These are phyloP conservation scores for Drosophila fulvimacula DNA, from an alignment of 2,888 invertebrate genomes.

Conservation along the genomic window DNA sequence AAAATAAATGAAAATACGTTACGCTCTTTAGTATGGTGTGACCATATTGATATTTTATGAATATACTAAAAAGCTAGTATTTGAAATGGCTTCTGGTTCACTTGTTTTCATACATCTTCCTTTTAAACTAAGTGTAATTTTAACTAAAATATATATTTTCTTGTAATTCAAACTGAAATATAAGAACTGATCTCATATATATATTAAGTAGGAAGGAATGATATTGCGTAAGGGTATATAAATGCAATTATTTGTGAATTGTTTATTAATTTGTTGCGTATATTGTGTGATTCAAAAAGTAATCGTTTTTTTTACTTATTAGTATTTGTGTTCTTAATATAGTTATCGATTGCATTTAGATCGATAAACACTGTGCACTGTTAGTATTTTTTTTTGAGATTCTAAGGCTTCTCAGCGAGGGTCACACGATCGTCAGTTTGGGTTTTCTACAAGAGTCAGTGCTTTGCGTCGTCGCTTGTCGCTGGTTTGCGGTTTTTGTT, in stretches of 20 bases:
- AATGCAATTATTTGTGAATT: background rate
- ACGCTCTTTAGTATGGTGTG: background rate
- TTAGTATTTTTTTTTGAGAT: constrained; percentile 22
- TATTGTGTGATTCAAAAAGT: background rate
- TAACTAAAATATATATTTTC: too few species aligned
- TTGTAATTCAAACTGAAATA: too few species aligned
- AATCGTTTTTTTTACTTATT: background rate
- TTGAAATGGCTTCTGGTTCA: too few species aligned
- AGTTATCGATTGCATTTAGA: background rate
- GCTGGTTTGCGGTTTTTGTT: background rate
- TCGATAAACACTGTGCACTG: background rate
- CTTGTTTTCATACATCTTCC: too few species aligned
- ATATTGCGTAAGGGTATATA: too few species aligned
- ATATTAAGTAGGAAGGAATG: too few species aligned
- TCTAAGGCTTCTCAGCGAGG: constrained; percentile 8
- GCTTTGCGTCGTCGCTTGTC: constrained; percentile 2
- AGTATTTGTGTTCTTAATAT: background rate
- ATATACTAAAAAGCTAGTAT: background rate
- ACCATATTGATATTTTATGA: too few species aligned
- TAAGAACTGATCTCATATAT: too few species aligned
- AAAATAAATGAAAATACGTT: background rate
- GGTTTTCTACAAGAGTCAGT: constrained; percentile 31
- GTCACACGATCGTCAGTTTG: constrained; percentile 41
- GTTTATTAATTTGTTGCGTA: background rate
- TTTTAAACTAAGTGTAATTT: too few species aligned